Evolutionary conservation across 2,888 invertebrate species (phyloP).

Genomic region (Drosophila prostipennis): DNA sequence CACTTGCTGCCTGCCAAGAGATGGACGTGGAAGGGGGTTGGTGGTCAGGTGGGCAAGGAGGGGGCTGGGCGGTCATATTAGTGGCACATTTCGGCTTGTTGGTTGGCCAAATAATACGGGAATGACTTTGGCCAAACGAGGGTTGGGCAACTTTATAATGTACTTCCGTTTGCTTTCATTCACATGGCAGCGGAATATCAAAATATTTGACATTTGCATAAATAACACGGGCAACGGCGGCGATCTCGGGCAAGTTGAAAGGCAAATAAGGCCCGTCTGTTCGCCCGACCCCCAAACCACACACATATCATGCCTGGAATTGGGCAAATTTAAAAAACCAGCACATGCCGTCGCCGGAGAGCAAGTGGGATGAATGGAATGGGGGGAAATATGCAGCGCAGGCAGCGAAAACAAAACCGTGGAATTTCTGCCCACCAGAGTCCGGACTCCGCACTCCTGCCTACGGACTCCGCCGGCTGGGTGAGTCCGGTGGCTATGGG

Average conservation of each 20-base stretch:
- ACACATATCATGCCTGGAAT: conserved; percentile 55
- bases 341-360: conserved; percentile 16
- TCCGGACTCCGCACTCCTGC: conserved; percentile 14
- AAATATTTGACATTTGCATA: conserved; percentile 79
- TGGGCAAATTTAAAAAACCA: conserved; percentile 64
- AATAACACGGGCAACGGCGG: conserved; percentile 59
- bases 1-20: conserved; percentile 50
- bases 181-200: conserved; percentile 75
- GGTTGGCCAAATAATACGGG: conserved; percentile 67
- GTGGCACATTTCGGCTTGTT: conserved; percentile 67
- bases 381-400: conserved; percentile 55
- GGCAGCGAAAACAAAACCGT: conserved; percentile 42
- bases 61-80: conserved; percentile 57
- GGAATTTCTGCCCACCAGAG: conserved; percentile 46
- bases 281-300: conserved; percentile 10
- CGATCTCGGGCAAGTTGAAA: conserved; percentile 33
- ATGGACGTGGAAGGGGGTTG: conserved; percentile 1
- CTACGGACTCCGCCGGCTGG: background rate
- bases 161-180: conserved; percentile 75
- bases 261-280: conserved; percentile 39
- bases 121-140: background rate
- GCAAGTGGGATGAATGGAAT: background rate
- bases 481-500: conserved; percentile 38
- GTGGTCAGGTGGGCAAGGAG: background rate
- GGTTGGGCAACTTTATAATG: conserved; percentile 65